Evolutionary conservation across 2,113 vertebrate genomes (phyloP).

Genomic region (Silurus asotus): DNA sequence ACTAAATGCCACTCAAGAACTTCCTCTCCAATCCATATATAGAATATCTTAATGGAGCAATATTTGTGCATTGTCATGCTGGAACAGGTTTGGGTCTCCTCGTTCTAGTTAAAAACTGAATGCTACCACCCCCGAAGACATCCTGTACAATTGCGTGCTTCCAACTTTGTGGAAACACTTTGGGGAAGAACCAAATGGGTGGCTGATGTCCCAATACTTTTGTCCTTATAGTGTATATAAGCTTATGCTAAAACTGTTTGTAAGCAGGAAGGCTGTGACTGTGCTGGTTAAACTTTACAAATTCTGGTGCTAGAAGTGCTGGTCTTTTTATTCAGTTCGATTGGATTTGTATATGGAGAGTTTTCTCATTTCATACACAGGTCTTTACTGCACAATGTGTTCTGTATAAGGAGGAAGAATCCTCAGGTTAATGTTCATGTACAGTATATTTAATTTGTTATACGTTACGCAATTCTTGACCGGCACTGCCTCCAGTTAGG

Average conservation of each 20-base stretch:
- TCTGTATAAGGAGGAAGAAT: not conserved
- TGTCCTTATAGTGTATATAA: too few relatives aligned
- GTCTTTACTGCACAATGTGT: not conserved
- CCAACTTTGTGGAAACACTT: too few relatives aligned
- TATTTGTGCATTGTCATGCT: too few relatives aligned
- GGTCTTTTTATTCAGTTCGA: not conserved
- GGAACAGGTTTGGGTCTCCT: too few relatives aligned
- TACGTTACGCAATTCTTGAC: not conserved
- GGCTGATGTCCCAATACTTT: too few relatives aligned
- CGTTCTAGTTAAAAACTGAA: too few relatives aligned
- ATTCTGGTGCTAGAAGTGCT: constrained; percentile 13
- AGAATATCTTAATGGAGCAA: too few relatives aligned
- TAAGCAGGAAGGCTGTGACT: not conserved
- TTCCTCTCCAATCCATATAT: too few relatives aligned
- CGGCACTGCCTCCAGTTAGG: not conserved
- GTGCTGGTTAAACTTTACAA: not conserved
- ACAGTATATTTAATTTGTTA: not conserved
- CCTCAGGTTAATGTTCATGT: not conserved
- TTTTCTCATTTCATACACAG: not conserved
- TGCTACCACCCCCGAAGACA: too few relatives aligned
- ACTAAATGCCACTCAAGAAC: too few relatives aligned
- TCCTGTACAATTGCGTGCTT: too few relatives aligned
- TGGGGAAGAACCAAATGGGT: too few relatives aligned
- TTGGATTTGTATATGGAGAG: not conserved
- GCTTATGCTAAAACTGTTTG: not conserved